Percentiles rank a stretch among this genome's conserved stretches.
Evolutionary conservation across 2,113 vertebrate species (phyloP).

Genomic region (Monopterus albus): DNA sequence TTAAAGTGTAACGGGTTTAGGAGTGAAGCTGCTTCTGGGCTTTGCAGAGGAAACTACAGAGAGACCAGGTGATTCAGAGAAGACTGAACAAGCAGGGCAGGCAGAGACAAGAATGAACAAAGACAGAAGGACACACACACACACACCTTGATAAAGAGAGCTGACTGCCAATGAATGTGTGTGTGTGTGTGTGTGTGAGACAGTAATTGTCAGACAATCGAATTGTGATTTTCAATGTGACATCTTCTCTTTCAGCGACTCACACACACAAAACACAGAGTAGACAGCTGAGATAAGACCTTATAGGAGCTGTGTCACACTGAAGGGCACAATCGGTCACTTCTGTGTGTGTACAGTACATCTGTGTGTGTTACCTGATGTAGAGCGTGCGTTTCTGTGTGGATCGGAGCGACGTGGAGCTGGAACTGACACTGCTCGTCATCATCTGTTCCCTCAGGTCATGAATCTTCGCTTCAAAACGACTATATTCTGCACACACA

Average conservation of each 20-base stretch:
- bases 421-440: conserved; percentile 97
- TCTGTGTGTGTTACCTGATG: conserved; percentile 60
- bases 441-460: conserved; percentile 99
- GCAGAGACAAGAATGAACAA: conserved; percentile 21
- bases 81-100: conserved; percentile 5
- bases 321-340: conserved; percentile 55
- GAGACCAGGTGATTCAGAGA: conserved; percentile 22
- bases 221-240: conserved; percentile 53
- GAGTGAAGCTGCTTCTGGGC: background rate
- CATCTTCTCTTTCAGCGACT: conserved; percentile 32
- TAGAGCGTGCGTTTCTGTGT: conserved; percentile 89
- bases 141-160: background rate
- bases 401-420: conserved; percentile 94
- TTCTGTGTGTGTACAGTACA: conserved; percentile 11
- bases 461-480: conserved; percentile 98
- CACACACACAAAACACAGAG: conserved; percentile 24
- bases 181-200: conserved; percentile 15
- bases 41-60: conserved; percentile 1
- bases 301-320: conserved; percentile 41
- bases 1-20: background rate
- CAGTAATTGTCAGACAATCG: conserved; percentile 20
- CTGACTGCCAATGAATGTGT: conserved; percentile 25
- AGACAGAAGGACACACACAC: conserved; percentile 23
- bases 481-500: conserved; percentile 88
- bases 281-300: conserved; percentile 61